Conservation (phyloP, 2,888 invertebrate genomes). For the Diogma glabrata region DNA sequence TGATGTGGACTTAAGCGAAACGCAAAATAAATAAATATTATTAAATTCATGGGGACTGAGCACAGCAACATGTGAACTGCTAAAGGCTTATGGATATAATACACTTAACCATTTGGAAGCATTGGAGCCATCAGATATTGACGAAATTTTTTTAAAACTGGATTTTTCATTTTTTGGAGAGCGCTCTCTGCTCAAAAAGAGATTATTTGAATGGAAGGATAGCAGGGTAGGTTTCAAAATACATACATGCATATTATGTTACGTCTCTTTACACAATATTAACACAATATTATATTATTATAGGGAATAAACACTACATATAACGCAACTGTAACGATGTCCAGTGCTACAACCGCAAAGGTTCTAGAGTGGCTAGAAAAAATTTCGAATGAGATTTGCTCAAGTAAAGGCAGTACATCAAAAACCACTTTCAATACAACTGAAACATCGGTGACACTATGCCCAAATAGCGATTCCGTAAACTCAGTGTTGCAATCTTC, state of each 20-base stretch:
- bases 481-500: background rate
- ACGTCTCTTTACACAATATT: no score
- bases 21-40: no score
- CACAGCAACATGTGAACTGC: background rate
- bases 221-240: background rate
- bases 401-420: background rate
- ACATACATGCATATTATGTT: background rate
- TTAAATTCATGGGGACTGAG: background rate
- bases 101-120: background rate
- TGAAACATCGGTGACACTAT: background rate
- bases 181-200: background rate
- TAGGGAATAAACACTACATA: background rate
- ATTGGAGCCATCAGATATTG: background rate
- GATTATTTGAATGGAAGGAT: background rate
- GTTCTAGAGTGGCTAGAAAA: background rate
- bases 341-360: background rate
- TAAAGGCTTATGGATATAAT: background rate
- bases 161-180: constrained; percentile 1
- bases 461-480: background rate
- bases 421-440: background rate
- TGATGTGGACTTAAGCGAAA: no score
- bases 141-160: background rate
- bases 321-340: background rate
- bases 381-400: background rate
- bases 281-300: background rate